phyloP scores from a whole-genome alignment of 2,113 vertebrate species.

The Peromyscus leucopus region DNA sequence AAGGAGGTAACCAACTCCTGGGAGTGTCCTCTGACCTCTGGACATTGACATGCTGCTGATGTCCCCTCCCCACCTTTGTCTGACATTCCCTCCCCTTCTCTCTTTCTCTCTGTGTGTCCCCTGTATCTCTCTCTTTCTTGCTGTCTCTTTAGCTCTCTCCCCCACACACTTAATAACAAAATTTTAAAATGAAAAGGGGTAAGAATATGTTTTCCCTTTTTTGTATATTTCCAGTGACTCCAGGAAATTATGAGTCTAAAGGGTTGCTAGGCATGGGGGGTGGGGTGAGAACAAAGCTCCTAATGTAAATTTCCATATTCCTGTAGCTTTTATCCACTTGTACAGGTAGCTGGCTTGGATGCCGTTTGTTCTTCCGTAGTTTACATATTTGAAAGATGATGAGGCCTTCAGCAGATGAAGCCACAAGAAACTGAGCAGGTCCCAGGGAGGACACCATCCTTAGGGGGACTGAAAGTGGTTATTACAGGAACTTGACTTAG shows the following conservation, averaged over 20 bases:
- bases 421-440: neutral
- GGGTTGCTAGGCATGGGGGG: neutral
- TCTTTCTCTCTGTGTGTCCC: neutral
- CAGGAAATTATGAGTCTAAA: neutral
- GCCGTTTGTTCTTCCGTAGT: neutral
- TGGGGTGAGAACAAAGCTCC: neutral
- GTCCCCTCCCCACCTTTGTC: neutral
- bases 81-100: neutral
- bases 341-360: neutral
- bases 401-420: too few species aligned
- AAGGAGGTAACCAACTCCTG: neutral
- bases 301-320: neutral
- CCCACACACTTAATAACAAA: neutral
- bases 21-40: neutral
- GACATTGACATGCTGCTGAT: neutral
- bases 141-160: too few species aligned
- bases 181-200: neutral
- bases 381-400: neutral
- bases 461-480: neutral
- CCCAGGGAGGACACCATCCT: neutral
- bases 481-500: neutral
- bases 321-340: neutral
- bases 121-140: neutral
- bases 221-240: neutral
- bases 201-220: neutral